A percentile compares a stretch with the other conserved stretches of the same genome.
These are phyloP conservation scores for Gavialis gangeticus DNA, from an alignment of 2,113 vertebrate species.

Conservation along the genomic window DNA sequence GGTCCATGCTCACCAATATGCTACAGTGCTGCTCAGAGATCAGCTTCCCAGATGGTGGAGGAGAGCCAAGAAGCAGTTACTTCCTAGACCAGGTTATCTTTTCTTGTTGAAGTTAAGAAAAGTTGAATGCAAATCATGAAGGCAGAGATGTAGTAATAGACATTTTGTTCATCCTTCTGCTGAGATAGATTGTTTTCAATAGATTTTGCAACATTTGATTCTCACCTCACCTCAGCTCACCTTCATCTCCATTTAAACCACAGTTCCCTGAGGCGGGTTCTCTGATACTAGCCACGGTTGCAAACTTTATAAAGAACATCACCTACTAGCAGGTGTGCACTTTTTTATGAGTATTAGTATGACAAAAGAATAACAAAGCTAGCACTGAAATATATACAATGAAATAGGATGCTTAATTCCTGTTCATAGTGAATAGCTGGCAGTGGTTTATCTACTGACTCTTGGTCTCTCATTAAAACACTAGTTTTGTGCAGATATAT, in stretches of 20 bases:
- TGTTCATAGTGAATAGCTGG: neutral
- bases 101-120: neutral
- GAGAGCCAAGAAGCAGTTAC: neutral
- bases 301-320: neutral
- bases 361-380: neutral
- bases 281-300: rapidly evolving
- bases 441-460: neutral
- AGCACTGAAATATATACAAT: neutral
- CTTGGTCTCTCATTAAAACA: neutral
- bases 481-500: rapidly evolving
- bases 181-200: neutral
- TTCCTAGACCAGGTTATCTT: neutral
- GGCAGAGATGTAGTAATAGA: neutral
- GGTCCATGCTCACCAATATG: neutral
- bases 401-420: neutral
- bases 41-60: neutral
- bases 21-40: neutral
- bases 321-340: neutral
- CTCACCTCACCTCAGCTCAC: neutral
- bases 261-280: neutral
- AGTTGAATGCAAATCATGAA: neutral
- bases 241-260: rapidly evolving
- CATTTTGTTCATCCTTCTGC: neutral
- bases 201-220: neutral
- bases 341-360: neutral